Evolutionary conservation across 2,113 vertebrate genomes (phyloP).

Genomic region (Sylvilagus bachmani): DNA sequence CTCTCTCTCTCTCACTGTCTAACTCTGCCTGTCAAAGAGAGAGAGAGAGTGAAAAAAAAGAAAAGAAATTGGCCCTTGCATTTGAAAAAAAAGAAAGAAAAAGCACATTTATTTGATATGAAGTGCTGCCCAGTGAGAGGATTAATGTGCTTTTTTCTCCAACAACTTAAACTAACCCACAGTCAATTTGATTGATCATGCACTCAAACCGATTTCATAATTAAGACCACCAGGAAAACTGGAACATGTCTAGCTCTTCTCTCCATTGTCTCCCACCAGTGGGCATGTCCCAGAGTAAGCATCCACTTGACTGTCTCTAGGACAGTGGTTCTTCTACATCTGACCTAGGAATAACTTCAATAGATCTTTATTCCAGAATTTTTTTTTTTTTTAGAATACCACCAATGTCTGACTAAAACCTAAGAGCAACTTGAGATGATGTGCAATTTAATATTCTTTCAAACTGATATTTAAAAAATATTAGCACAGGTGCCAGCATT

Average conservation of each 20-base stretch:
- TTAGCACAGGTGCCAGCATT: background rate
- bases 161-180: constrained; percentile 52
- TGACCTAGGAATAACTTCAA: background rate
- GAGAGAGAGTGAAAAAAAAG: too few species aligned
- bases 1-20: too few species aligned
- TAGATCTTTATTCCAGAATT: background rate
- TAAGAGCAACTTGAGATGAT: background rate
- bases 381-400: background rate
- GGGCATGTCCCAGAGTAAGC: background rate
- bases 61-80: too few species aligned
- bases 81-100: constrained; percentile 45
- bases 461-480: background rate
- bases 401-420: background rate
- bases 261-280: constrained; percentile 20
- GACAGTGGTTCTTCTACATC: background rate
- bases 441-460: background rate
- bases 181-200: constrained; percentile 49
- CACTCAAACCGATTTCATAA: constrained; percentile 57
- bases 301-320: background rate
- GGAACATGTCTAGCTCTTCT: background rate
- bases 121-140: background rate
- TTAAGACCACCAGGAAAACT: constrained; percentile 59
- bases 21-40: too few species aligned
- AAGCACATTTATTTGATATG: constrained; percentile 21
- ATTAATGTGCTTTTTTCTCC: background rate